Conservation (phyloP, 2,113 vertebrate genomes). For the Ochotona princeps region DNA sequence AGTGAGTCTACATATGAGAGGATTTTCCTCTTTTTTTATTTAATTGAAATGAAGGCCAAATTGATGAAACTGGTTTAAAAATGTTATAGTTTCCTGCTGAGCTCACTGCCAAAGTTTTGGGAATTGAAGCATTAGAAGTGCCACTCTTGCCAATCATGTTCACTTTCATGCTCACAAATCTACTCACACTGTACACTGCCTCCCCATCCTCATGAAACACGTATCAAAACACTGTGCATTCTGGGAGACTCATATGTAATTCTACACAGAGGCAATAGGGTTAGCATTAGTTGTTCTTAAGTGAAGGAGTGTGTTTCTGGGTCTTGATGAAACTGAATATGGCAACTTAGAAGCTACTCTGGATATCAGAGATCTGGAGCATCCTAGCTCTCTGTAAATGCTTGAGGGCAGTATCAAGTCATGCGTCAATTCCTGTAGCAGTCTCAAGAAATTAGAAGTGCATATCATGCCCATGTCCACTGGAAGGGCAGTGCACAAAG, state of each 20-base stretch:
- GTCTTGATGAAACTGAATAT: neutral
- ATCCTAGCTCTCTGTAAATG: neutral
- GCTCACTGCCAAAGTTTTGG: neutral
- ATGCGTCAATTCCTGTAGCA: neutral
- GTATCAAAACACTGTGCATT: neutral
- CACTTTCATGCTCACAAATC: neutral
- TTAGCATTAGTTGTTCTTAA: neutral
- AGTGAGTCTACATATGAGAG: neutral
- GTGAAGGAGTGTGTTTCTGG: neutral
- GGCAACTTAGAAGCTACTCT: neutral
- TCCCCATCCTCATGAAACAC: neutral
- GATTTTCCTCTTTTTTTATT: too few relatives aligned
- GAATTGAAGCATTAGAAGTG: neutral
- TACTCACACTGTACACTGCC: neutral
- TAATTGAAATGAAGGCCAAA: neutral
- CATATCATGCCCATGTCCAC: neutral
- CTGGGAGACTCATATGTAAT: neutral
- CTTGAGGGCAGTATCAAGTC: neutral
- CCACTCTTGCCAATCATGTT: neutral
- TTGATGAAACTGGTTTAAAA: neutral
- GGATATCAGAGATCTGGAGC: neutral
- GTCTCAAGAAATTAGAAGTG: conserved; percentile 11
- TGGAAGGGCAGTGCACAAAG: neutral
- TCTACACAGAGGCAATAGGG: neutral
- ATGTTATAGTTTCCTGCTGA: neutral